A percentile compares a stretch with the other conserved stretches of the same genome.
Evolutionary conservation across 2,888 invertebrate genomes (phyloP).

Genomic region (Amblyteles armatorius): DNA sequence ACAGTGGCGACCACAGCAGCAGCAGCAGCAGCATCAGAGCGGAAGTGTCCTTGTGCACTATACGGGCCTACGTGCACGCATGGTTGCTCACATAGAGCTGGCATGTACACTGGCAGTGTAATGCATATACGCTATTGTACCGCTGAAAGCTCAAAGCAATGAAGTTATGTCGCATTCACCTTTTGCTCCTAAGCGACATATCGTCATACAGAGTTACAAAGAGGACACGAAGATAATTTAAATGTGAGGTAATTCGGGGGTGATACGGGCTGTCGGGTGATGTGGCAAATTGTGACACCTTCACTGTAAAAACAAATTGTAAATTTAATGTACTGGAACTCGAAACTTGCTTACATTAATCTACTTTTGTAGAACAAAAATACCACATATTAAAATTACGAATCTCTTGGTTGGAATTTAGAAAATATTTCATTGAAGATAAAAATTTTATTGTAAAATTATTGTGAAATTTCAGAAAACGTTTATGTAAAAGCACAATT

Average conservation of each 20-base stretch:
- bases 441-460: no score
- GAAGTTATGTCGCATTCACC: not conserved
- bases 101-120: conserved; percentile 14
- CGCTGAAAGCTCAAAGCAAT: not conserved
- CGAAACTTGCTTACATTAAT: no score
- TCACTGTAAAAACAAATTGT: no score
- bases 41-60: conserved; percentile 10
- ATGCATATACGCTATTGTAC: conserved; percentile 1
- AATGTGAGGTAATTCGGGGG: not conserved
- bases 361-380: no score
- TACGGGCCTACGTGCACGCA: conserved; percentile 18
- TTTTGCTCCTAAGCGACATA: not conserved
- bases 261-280: not conserved
- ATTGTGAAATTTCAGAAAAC: no score
- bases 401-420: no score
- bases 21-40: not conserved
- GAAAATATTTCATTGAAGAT: no score
- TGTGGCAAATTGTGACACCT: not conserved
- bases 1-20: not conserved
- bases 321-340: no score
- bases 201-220: not conserved
- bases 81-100: conserved; percentile 1
- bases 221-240: not conserved
- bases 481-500: no score
- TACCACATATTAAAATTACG: no score